Base-by-base conservation (phyloP, 2,113 vertebrate species). In the Dolichotis patagonum region DNA sequence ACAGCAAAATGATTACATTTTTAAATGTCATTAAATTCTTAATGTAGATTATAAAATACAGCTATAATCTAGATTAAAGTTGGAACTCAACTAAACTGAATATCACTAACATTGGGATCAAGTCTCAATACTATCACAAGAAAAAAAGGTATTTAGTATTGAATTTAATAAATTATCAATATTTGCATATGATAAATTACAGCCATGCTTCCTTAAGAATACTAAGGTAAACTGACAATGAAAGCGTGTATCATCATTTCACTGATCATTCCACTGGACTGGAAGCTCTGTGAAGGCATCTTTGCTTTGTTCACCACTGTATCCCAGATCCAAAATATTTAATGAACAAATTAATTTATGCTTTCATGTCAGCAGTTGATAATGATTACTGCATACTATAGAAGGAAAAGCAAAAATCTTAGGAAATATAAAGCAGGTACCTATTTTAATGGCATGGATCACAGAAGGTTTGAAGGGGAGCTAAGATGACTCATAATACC, bases 41-140 rank as follows among this genome's bases (percentile, higher is more conserved):
- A 71, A 71, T 22, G 20, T 38, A 94, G 87, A 28, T 85, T 28
- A 32, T 38, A 87, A 96, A 92, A 77, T 22, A 96, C 90, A 94
- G 88, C 3, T 65, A 87, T 46, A 95, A 63, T 56, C 28, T 83
- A 88, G 24, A 85, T 83, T 91, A 89, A 89, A 60, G 38, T 41
- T 65, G 49, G n/a, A 89, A 75, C 1, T 38, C 24, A 60, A 54
- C 62, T 93, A 93, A 90, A 73, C 41, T 91, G 62, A 95, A 82
- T 16, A 91, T 32, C 41, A 93, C 56, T 46, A 54, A 88, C 41
- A 94, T 0, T 69, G 54, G 81, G 19, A 85, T 87, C 62, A 78
- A 87, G 69, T 81, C 32, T 93, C 80, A 93, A 62, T 26, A 85
- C n/a, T 35, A 77, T 30, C 82, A 90, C 22, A 86, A 88, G 22